Evolutionary conservation across 2,888 invertebrate genomes (phyloP).

Genomic region (Tenthredo distinguenda): DNA sequence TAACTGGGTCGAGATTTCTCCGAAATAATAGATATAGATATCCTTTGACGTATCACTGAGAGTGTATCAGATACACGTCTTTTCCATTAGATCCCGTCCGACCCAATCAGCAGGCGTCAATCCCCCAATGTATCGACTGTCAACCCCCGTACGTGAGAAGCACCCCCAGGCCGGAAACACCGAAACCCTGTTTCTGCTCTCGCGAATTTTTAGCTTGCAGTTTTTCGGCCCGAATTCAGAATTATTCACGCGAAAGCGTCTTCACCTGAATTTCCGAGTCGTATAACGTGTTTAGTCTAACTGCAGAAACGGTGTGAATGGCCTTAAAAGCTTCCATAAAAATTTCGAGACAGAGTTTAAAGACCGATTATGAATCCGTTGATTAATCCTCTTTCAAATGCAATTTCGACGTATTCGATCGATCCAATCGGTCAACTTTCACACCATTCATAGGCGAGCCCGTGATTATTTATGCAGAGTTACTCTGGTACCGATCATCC

Average conservation of each 20-base stretch:
- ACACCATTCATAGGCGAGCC: too few relatives aligned
- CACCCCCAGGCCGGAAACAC: neutral
- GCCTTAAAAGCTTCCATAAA: too few relatives aligned
- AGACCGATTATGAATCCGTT: too few relatives aligned
- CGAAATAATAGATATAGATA: slow-evolving; percentile 43
- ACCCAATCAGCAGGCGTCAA: slow-evolving; percentile 60
- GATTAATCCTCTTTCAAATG: too few relatives aligned
- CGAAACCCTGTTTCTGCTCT: neutral
- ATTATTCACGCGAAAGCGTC: neutral
- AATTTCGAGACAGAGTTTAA: too few relatives aligned
- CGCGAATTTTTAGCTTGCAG: neutral
- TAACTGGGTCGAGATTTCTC: neutral
- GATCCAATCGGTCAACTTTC: too few relatives aligned
- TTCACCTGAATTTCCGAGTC: neutral
- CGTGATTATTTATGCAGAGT: too few relatives aligned
- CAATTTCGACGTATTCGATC: too few relatives aligned
- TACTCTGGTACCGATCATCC: too few relatives aligned
- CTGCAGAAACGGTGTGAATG: neutral
- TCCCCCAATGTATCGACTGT: slow-evolving; percentile 56
- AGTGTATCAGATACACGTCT: slow-evolving; percentile 61
- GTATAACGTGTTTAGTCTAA: neutral
- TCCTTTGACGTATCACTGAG: slow-evolving; percentile 38
- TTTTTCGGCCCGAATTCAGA: neutral
- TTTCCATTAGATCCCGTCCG: slow-evolving; percentile 64
- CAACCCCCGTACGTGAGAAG: slow-evolving; percentile 20